phyloP scores from a whole-genome alignment of 2,888 invertebrate genomes.

The Harmothoe impar region DNA sequence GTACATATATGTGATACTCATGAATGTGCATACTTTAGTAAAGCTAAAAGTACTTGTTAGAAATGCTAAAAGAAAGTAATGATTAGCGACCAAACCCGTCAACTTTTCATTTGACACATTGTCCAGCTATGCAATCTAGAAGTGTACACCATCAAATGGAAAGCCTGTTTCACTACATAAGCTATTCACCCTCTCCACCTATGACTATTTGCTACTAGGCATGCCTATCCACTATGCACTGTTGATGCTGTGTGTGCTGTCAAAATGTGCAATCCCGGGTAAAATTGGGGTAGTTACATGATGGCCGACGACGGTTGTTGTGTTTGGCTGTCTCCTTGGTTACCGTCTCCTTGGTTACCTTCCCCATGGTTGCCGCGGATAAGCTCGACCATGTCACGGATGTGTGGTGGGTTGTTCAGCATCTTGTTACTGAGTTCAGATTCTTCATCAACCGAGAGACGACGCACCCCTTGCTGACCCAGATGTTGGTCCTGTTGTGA shows the following conservation, averaged over 20 bases:
- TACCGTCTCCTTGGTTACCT: too few relatives aligned
- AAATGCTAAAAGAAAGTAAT: too few relatives aligned
- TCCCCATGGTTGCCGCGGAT: slow-evolving; percentile 34
- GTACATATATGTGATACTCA: too few relatives aligned
- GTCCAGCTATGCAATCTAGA: too few relatives aligned
- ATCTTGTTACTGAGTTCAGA: not conserved
- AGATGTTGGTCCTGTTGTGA: not conserved
- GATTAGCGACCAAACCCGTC: too few relatives aligned
- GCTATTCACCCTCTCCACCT: not conserved
- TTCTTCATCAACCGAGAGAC: not conserved
- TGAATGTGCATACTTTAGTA: too few relatives aligned
- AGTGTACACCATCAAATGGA: not conserved
- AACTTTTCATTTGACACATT: too few relatives aligned
- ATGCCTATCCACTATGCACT: not conserved
- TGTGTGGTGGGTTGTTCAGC: slow-evolving; percentile 43
- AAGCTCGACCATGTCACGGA: slow-evolving; percentile 40
- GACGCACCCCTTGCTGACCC: not conserved
- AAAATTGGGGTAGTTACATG: slow-evolving; percentile 8
- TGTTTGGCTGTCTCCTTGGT: not conserved
- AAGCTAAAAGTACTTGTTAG: too few relatives aligned
- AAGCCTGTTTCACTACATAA: not conserved
- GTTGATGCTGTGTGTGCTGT: not conserved
- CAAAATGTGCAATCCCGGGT: not conserved
- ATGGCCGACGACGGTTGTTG: not conserved
- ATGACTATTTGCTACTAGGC: not conserved